phyloP scores from a whole-genome alignment of 64 coral and sea anemone species.

The Stylophora pistillata region DNA sequence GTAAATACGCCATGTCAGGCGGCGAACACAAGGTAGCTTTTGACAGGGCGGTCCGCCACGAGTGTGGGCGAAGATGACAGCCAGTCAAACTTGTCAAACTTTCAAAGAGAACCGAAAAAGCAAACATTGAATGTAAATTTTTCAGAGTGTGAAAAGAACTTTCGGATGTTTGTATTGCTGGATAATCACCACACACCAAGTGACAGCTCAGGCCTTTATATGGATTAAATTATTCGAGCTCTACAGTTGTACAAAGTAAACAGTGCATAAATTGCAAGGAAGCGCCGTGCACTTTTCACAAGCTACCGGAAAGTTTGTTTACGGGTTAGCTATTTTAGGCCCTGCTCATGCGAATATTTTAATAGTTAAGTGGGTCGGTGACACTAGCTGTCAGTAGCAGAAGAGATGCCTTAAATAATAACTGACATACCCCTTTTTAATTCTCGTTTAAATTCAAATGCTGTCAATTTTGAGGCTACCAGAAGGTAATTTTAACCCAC shows the following conservation, averaged over 20 bases:
- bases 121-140: conserved; percentile 83
- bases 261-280: conserved; percentile 59
- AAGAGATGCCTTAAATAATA: conserved; percentile 25
- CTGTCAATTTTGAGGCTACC: conserved; percentile 27
- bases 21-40: conserved; percentile 53
- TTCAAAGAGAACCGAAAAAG: conserved; percentile 78
- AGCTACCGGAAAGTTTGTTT: conserved; percentile 57
- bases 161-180: conserved; percentile 76
- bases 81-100: conserved; percentile 60
- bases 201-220: conserved; percentile 68
- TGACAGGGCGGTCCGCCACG: conserved; percentile 42
- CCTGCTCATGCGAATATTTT: conserved; percentile 40
- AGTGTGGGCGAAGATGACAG: conserved; percentile 63
- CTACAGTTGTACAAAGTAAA: conserved; percentile 35
- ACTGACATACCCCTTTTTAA: conserved; percentile 20
- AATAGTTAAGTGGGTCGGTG: conserved; percentile 50
- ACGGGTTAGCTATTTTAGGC: conserved; percentile 41
- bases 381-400: conserved; percentile 11
- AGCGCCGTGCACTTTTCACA: conserved; percentile 54
- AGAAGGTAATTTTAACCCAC: conserved; percentile 10
- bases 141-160: conserved; percentile 73
- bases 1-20: conserved; percentile 75
- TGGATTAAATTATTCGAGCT: conserved; percentile 79
- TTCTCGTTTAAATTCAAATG: conserved; percentile 17
- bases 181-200: conserved; percentile 59